Conservation (phyloP, 2,888 invertebrate genomes). For the Acanthococcus lagerstroemiae region DNA sequence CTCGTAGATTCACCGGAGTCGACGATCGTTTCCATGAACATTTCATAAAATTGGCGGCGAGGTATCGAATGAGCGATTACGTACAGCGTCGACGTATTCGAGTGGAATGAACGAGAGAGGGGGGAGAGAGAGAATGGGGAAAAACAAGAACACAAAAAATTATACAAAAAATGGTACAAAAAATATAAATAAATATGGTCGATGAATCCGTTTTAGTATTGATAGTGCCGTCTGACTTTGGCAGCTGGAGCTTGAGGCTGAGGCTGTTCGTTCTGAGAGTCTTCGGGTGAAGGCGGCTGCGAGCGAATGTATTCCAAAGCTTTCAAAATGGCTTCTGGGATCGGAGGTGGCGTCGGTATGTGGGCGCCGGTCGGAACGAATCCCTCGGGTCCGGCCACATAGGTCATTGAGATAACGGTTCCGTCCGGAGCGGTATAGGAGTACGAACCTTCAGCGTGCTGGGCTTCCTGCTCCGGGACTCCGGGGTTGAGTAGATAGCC, state of each 20-base stretch:
- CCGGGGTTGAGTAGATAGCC: constrained; percentile 49
- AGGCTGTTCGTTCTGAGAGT: constrained; percentile 23
- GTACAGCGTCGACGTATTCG: too few relatives aligned
- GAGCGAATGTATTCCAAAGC: constrained; percentile 57
- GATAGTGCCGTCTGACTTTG: constrained; percentile 19
- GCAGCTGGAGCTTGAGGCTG: not conserved
- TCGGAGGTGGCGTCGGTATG: constrained; percentile 71
- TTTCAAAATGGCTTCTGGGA: constrained; percentile 61
- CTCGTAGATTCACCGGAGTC: too few relatives aligned
- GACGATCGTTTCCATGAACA: too few relatives aligned
- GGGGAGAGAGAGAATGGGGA: not conserved
- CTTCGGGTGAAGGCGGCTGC: constrained; percentile 48
- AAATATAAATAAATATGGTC: constrained; percentile 4
- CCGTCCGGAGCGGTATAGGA: constrained; percentile 60
- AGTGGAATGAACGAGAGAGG: not conserved
- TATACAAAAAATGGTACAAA: constrained; percentile 4
- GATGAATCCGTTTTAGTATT: not conserved
- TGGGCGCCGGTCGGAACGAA: constrained; percentile 52
- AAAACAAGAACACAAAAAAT: not conserved
- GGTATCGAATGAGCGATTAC: too few relatives aligned
- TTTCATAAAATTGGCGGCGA: too few relatives aligned
- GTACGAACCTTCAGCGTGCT: constrained; percentile 47
- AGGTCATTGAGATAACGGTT: constrained; percentile 51
- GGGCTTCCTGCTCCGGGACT: constrained; percentile 47
- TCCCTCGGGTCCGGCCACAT: constrained; percentile 57